phyloP scores from a whole-genome alignment of 2,797 vertebrate species.

The Enteromius trimaculatus region DNA sequence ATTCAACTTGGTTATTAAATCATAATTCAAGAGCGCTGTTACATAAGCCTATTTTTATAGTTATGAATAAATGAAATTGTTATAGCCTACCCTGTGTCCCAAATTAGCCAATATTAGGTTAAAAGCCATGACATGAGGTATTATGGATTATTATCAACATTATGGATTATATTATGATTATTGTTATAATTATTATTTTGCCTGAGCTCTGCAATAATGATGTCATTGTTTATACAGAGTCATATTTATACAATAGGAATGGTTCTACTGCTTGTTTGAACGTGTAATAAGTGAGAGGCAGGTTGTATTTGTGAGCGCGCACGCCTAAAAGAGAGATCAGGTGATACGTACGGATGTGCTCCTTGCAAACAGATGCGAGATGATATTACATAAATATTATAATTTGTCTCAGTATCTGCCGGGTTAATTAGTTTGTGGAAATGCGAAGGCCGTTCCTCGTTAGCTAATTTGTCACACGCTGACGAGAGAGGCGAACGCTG shows the following conservation, averaged over 20 bases:
- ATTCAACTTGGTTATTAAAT: not conserved
- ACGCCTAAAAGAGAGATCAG: conserved; percentile 39
- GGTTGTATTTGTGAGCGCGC: conserved; percentile 17
- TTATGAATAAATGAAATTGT: not conserved
- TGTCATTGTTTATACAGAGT: not conserved
- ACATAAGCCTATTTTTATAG: not conserved
- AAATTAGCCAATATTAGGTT: not conserved
- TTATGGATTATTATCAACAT: no score
- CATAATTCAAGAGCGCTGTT: not conserved
- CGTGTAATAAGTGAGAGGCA: not conserved
- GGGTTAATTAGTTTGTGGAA: conserved; percentile 99
- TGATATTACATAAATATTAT: conserved; percentile 99
- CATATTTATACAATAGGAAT: not conserved
- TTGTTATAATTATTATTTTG: not conserved
- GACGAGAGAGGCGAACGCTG: conserved; percentile 93
- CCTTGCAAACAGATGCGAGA: conserved; percentile 92
- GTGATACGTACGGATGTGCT: conserved; percentile 60
- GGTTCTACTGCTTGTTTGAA: not conserved
- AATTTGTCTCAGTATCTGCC: conserved; percentile 97
- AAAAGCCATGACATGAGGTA: not conserved
- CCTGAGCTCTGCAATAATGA: not conserved
- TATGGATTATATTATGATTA: no score
- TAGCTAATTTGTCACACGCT: conserved; percentile 98
- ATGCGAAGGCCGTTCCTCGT: conserved; percentile 97
- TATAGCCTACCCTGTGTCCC: not conserved